Base-by-base conservation (phyloP, 2,888 invertebrate genomes). In the Apamea crenata region DNA sequence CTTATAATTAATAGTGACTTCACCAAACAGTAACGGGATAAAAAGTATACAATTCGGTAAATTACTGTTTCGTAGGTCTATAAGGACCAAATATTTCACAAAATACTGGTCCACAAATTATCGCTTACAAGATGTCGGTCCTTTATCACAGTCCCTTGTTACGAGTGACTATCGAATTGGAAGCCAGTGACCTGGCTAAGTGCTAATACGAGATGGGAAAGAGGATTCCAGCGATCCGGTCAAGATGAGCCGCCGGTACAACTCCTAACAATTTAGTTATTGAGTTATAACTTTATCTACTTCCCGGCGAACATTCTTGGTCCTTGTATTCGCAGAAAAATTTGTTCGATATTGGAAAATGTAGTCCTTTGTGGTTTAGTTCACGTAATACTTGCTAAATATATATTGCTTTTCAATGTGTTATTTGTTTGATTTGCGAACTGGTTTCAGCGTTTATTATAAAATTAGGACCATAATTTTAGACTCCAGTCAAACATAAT, bases 141-240 rank as follows among this genome's bases (percentile, higher is more conserved):
- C 74, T 78, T 75, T 87, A 87, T 75, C 74, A 73, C 78, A 72
- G 59, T 14, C 75, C 70, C 85, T 84, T 65, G 84, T 84, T 87
- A 87, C 59, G 67, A 87, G 75, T 74, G 69, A 56, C 77, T 84
- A 80, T 87, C 78, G 75, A 82, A 84, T 79, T 71, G 76, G 69
- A 59, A 88, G 29, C 79, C 82, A 83, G 77, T 82, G 86, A 85
- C 81, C 86, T 87, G 80, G 29, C 78, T 87, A 83, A 87, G 83
- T 85, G 89, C 85, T 87, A 87, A 87, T 87, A 83, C 77, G 74
- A 85, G 69, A 78, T 76, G 74, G 47, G 74, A 77, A 82, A 88
- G 68, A 80, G 86, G 81, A 88, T 88, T 83, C 83, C 80, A 59
- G 63, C 50, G 78, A 89, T 78, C 80, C 85, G 70, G 80, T 82